Percentiles rank a stretch among this genome's conserved stretches.
These are phyloP conservation scores for Zaprionus bogoriensis DNA, from an alignment of 2,888 invertebrate genomes.

Conservation along the genomic window DNA sequence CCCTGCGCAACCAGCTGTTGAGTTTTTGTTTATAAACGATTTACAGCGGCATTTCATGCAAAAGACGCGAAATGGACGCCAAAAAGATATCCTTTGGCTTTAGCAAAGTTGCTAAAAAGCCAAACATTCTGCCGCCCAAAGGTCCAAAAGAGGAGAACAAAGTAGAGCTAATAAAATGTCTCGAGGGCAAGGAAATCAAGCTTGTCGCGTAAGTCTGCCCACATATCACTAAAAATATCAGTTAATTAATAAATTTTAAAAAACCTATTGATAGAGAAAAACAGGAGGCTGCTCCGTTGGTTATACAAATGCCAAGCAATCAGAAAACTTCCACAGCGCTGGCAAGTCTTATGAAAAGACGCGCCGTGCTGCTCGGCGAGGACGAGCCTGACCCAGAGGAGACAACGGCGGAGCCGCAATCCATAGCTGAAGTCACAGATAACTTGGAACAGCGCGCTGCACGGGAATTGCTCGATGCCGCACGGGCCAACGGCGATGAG, in stretches of 20 bases:
- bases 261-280: no score
- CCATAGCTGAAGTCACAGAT: conserved; percentile 69
- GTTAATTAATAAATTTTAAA: no score
- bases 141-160: conserved; percentile 84
- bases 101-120: conserved; percentile 86
- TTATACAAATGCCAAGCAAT: conserved; percentile 87
- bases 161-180: conserved; percentile 88
- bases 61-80: conserved; percentile 83
- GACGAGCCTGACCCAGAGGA: conserved; percentile 80
- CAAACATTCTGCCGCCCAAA: conserved; percentile 80
- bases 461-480: conserved; percentile 87
- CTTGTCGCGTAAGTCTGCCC: conserved; percentile 87
- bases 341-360: conserved; percentile 80
- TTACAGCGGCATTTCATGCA: conserved; percentile 21
- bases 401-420: conserved; percentile 20
- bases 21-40: conserved; percentile 58
- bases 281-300: conserved; percentile 83
- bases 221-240: neutral
- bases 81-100: conserved; percentile 93
- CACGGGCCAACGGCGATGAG: conserved; percentile 74
- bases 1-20: conserved; percentile 36
- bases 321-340: conserved; percentile 84
- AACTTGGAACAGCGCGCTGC: conserved; percentile 88
- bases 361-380: conserved; percentile 80
- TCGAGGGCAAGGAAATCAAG: conserved; percentile 90